These are phyloP conservation scores for Malaclemys terrapin DNA, from an alignment of 2,113 vertebrate genomes.

Conservation along the genomic window DNA sequence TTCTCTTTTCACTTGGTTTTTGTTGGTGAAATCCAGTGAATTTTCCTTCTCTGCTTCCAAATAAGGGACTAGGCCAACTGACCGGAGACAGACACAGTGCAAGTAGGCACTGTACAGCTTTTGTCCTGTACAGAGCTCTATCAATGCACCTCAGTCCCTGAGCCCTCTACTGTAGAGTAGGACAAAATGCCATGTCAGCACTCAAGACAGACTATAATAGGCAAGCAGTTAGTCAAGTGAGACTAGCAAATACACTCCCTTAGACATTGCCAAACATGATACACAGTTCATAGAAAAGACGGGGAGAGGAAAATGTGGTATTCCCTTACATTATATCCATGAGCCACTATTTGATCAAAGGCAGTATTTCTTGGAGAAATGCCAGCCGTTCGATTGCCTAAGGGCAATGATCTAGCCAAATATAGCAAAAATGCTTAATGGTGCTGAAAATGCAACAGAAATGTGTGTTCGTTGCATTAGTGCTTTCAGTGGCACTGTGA, in stretches of 20 bases:
- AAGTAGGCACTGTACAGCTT: too few species aligned
- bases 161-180: neutral
- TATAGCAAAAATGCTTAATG: fast-evolving
- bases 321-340: neutral
- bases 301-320: neutral
- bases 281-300: fast-evolving
- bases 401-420: neutral
- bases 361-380: neutral
- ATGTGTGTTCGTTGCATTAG: fast-evolving
- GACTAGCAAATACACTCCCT: neutral
- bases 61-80: neutral
- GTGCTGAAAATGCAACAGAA: fast-evolving
- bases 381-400: neutral
- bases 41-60: neutral
- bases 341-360: neutral
- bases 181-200: fast-evolving
- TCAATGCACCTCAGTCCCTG: neutral
- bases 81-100: neutral
- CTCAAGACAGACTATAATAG: fast-evolving
- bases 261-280: neutral
- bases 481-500: neutral
- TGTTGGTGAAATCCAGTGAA: fast-evolving
- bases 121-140: neutral
- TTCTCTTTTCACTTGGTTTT: fast-evolving
- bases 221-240: neutral